These are phyloP conservation scores for Dusona sp. DNA, from an alignment of 2,888 invertebrate genomes.

Conservation along the genomic window DNA sequence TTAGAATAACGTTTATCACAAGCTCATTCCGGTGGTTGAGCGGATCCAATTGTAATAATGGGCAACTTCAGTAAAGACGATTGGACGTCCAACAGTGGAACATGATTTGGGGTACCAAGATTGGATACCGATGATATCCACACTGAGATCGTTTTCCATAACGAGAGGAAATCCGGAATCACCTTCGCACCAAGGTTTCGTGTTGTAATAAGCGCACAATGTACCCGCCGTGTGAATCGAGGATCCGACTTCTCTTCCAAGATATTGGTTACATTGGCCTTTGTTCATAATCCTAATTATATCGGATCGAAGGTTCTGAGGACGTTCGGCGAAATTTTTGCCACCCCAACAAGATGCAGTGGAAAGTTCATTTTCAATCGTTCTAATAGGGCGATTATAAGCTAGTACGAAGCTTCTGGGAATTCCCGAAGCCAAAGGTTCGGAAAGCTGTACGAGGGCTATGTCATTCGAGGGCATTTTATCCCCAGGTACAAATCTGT, in stretches of 20 bases:
- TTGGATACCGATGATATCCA: not conserved
- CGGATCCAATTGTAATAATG: not conserved
- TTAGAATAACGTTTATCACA: not conserved
- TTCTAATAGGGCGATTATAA: not conserved
- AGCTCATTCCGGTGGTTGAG: not conserved
- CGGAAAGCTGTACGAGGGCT: not conserved
- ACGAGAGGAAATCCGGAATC: slow-evolving; percentile 1
- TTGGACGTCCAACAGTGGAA: not conserved
- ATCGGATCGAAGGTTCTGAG: not conserved
- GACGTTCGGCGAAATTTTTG: not conserved
- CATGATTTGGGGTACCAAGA: not conserved
- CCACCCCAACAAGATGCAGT: not conserved
- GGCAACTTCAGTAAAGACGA: not conserved
- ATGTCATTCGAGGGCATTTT: not conserved
- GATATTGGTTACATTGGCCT: not conserved
- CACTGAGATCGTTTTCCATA: not conserved
- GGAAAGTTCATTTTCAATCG: not conserved
- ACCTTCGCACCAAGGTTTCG: not conserved
- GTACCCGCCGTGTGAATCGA: not conserved
- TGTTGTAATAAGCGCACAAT: not conserved
- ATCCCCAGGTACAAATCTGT: not conserved
- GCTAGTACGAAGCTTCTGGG: not conserved
- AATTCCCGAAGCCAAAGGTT: not conserved
- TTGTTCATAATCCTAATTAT: not conserved
- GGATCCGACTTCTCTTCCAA: not conserved